A percentile compares a stretch with the other conserved stretches of the same genome.
Evolutionary conservation across 2,113 vertebrate genomes (phyloP).

Genomic region (Gadus chalcogrammus): DNA sequence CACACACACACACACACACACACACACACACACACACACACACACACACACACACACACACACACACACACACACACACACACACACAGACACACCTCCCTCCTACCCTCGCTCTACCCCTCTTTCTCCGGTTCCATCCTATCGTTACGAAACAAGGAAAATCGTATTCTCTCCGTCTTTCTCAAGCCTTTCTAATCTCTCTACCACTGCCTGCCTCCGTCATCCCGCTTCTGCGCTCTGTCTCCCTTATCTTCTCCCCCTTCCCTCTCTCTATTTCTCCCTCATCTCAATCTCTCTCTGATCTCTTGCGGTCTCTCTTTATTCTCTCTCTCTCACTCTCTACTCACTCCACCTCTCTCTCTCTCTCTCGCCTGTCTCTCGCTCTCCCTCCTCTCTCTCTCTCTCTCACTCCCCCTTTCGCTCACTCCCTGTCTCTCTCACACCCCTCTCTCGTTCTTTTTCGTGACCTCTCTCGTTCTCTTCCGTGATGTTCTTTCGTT

Average conservation of each 20-base stretch:
- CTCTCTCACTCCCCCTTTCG: conserved; percentile 4
- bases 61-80: too few species aligned
- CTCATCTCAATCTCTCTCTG: background rate
- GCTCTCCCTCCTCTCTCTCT: conserved; percentile 2
- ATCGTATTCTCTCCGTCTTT: conserved; percentile 13
- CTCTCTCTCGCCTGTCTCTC: too few species aligned
- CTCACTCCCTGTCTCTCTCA: conserved; percentile 25
- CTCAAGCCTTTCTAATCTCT: conserved; percentile 14
- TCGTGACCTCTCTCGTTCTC: conserved; percentile 2
- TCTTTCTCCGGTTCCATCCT: conserved; percentile 14
- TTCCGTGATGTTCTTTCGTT: background rate
- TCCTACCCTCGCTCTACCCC: background rate
- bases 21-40: too few species aligned
- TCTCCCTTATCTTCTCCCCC: too few species aligned
- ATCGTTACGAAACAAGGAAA: too few species aligned
- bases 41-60: too few species aligned
- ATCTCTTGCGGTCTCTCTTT: background rate
- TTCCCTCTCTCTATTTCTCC: too few species aligned
- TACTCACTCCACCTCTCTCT: too few species aligned
- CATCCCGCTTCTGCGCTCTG: background rate
- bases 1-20: too few species aligned
- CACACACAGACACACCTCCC: too few species aligned
- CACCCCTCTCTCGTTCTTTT: background rate
- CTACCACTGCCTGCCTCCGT: background rate
- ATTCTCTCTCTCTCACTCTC: too few species aligned